Evolutionary conservation across 1,140 invertebrate species (phyloP), one percentile per base, ranked within the genome.

Genomic region (Lasioglossum albipes): DNA sequence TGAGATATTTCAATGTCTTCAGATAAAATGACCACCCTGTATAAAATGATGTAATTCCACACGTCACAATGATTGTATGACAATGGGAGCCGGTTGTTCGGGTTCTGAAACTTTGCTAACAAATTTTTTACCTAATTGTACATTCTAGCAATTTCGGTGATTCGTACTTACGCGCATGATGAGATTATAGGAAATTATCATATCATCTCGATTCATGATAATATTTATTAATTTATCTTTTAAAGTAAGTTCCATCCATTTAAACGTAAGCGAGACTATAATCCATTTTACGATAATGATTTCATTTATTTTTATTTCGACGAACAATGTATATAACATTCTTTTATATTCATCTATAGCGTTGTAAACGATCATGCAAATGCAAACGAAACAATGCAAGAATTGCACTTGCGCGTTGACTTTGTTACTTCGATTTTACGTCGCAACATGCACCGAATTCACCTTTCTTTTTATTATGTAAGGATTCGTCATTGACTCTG

Each of bases 311-410:
- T 22, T 71, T 83, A 68, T 75, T 72, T 84, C 22, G 4, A 57
- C 52, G n/a, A 7, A 57, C 54, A 42, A 66, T 45, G 18, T 41
- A 31, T 13, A n/a, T 71, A 62, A 62, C 3, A 20, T 13, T 45
- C 59, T 78, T 64, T 72, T 64, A 79, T 65, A 72, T 64, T n/a
- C 62, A 4, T 73, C 57, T 42, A 66, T 22, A 20, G 27, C n/a
- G 22, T 66, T 76, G 64, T 84, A 85, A 84, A 16, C 69, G 61
- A 73, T 59, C 31, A 45, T 62, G n/a, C 7, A 70, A 20, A 16
- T 75, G 36, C 22, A 22, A 27, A 13, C 36, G 62, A 54, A 27
- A 70, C 36, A 70, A 71, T 68, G 66, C 42, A 52, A 59, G 36
- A n/a, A 7, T 59, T 22, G 52, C 20, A 52, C 42, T 49, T 22